Base-by-base conservation (phyloP, 2,113 vertebrate genomes). In the Erythrocercus mccallii region DNA sequence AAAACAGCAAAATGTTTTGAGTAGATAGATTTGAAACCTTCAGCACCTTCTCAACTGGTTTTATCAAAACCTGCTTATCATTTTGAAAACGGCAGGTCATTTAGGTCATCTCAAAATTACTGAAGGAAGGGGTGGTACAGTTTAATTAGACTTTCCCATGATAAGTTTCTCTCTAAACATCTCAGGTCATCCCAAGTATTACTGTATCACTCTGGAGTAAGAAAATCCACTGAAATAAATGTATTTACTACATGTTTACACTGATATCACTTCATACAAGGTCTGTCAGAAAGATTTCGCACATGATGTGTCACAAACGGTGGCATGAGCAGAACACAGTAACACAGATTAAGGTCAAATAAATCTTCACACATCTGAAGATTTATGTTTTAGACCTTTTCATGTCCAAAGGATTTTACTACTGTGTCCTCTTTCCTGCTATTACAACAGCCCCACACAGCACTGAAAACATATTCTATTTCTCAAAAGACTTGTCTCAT, bases 371-470 rank as follows among this genome's bases (percentile, higher is more conserved):
- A 53, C 6, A 65, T 51, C 15, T 44, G 12, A 74, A 87, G 60
- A 62, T 50, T 62, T 81, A 53, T 3, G 10, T 61, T 28, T n/a
- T 35, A 60, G 14, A 24, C 3, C 2, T 91, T 48, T 58, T n/a
- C 3, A 3, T 38, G 11, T 50, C 24, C 0, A 0, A 83, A 77
- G 37, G 22, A 65, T 20, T 58, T n/a, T 30, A 38, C 21, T 44
- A 42, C 20, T 50, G 2, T 50, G 12, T 47, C 28, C 6, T 66
- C 9, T 74, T 76, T 60, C 20, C 62, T 42, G 24, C 30, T 83
- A 16, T 38, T 60, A 17, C 9, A 68, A 47, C 40, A 83, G 40
- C 13, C 30, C 16, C 57, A 58, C 9, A 35, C 2, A 40, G 27
- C 24, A 47, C 30, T 86, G 58, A 51, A 76, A 72, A 38, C 3